Percentiles rank a stretch among this genome's conserved stretches.
These are phyloP conservation scores for Callyntrura guangdongensis DNA, from an alignment of 2,888 invertebrate genomes.

Conservation along the genomic window DNA sequence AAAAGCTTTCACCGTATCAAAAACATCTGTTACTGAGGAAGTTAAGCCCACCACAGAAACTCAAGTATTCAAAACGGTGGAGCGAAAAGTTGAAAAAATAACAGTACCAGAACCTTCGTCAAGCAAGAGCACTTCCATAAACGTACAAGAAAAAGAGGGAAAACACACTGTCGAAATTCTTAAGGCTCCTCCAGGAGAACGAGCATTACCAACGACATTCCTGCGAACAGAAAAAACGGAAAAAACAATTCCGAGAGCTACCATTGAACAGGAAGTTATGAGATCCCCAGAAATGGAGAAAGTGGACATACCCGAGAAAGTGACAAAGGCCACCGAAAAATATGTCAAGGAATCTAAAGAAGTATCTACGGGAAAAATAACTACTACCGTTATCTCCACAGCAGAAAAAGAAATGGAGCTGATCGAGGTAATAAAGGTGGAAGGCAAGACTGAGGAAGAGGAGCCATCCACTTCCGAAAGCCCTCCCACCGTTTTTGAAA, in stretches of 20 bases:
- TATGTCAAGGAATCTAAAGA: background rate
- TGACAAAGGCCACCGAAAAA: conserved; percentile 21
- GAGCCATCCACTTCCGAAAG: conserved; percentile 87
- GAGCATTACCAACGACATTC: background rate
- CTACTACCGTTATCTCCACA: conserved; percentile 1
- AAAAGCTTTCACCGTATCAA: conserved; percentile 68
- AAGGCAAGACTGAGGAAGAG: conserved; percentile 65
- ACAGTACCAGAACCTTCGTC: background rate
- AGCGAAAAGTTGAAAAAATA: conserved; percentile 57
- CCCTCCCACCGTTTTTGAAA: conserved; percentile 79
- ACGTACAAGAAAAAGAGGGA: too few species aligned
- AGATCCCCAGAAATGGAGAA: conserved; percentile 80
- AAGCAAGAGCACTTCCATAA: conserved; percentile 1
- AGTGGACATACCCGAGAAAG: conserved; percentile 80
- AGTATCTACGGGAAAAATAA: too few species aligned
- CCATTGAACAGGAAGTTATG: conserved; percentile 48
- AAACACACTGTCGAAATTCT: background rate
- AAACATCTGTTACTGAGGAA: conserved; percentile 68
- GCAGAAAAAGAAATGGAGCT: conserved; percentile 64
- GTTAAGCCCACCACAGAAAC: conserved; percentile 63
- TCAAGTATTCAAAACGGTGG: conserved; percentile 46
- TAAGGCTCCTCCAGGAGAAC: background rate
- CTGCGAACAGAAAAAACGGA: background rate
- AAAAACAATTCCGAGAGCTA: conserved; percentile 30
- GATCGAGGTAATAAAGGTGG: conserved; percentile 53